Evolutionary conservation across 2,888 invertebrate genomes (phyloP).

Genomic region (Philonicus albiceps): DNA sequence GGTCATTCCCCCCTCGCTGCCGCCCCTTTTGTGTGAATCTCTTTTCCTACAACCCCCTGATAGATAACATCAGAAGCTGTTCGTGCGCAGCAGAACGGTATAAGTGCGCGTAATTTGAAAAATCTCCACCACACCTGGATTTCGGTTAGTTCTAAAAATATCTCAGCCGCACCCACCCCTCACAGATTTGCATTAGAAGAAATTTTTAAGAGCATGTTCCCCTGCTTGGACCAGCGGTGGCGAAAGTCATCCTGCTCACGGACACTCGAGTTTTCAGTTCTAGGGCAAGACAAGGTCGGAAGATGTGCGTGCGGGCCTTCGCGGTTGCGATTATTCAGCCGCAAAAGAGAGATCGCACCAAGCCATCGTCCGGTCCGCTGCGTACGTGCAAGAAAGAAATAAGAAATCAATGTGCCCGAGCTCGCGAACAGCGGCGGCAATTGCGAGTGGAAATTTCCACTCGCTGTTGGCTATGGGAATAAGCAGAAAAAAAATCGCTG

Average conservation of each 20-base stretch:
- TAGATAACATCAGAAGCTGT: neutral
- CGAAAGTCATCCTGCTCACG: neutral
- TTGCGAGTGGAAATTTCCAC: conserved; percentile 44
- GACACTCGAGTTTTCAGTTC: neutral
- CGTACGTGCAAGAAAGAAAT: conserved; percentile 9
- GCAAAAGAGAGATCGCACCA: neutral
- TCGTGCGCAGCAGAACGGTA: neutral
- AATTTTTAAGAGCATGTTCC: neutral
- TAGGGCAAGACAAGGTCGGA: neutral
- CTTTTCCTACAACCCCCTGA: neutral
- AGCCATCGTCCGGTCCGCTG: neutral
- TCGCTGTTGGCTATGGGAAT: conserved; percentile 2
- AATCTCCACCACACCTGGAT: neutral
- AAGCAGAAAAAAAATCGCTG: neutral
- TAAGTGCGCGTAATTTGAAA: neutral
- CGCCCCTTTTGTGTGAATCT: neutral
- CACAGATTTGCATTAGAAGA: neutral
- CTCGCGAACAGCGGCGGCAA: neutral
- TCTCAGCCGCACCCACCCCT: neutral
- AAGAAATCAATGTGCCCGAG: conserved; percentile 15
- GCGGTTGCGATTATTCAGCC: neutral
- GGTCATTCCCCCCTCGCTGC: neutral
- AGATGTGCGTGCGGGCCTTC: neutral
- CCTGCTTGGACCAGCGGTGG: neutral
- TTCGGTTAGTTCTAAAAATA: neutral